These are phyloP conservation scores for Ornithoptera alexandrae DNA, from an alignment of 2,888 invertebrate genomes.

Conservation along the genomic window DNA sequence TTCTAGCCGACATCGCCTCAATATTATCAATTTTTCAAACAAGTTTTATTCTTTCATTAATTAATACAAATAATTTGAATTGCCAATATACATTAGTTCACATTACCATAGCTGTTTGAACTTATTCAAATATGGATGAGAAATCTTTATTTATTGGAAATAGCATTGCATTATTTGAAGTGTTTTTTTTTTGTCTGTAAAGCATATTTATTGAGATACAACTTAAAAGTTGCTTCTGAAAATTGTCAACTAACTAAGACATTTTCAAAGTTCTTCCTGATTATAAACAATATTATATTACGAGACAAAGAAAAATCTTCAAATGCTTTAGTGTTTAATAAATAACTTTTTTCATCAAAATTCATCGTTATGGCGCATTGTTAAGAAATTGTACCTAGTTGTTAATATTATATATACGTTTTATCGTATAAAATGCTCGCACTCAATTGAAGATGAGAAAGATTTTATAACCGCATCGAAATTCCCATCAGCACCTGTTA, in stretches of 20 bases:
- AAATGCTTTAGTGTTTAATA: no score
- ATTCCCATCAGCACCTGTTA: constrained; percentile 79
- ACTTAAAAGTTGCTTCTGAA: neutral
- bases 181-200: neutral
- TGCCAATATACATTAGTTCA: constrained; percentile 8
- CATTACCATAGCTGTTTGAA: constrained; percentile 7
- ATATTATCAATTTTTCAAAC: constrained; percentile 21
- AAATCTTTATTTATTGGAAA: constrained; percentile 8
- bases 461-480: constrained; percentile 72
- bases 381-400: neutral
- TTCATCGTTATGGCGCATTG: neutral
- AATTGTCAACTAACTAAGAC: neutral
- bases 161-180: constrained; percentile 6
- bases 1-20: constrained; percentile 39
- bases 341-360: no score
- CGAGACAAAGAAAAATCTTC: neutral
- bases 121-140: constrained; percentile 2
- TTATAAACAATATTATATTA: neutral
- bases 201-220: neutral
- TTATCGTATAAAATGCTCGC: constrained; percentile 47
- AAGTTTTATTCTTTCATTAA: constrained; percentile 13
- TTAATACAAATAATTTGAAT: constrained; percentile 18
- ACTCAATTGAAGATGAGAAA: constrained; percentile 59
- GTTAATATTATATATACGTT: constrained; percentile 6
- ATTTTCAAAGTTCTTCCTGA: neutral